Percentiles rank a stretch among this genome's conserved stretches.
These are phyloP conservation scores for Perccottus glenii DNA, from an alignment of 2,113 vertebrate species.

Conservation along the genomic window DNA sequence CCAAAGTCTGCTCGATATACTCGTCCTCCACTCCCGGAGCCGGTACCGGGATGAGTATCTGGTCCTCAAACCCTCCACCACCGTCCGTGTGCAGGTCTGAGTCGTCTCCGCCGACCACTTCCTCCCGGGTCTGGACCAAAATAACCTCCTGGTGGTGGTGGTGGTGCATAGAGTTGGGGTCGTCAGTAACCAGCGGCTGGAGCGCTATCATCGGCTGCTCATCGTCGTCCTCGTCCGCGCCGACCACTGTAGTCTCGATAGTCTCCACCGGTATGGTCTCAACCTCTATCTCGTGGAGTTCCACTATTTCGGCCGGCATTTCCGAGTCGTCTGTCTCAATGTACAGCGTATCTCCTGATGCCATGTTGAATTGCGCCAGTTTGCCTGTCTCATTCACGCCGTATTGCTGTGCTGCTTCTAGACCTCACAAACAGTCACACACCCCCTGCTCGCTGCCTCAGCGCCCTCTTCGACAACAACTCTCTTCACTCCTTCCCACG, in stretches of 20 bases:
- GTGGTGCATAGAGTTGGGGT: slow-evolving; percentile 87
- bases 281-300: slow-evolving; percentile 97
- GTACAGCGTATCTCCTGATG: slow-evolving; percentile 96
- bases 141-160: slow-evolving; percentile 98
- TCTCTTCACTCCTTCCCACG: slow-evolving; percentile 83
- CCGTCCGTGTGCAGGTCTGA: slow-evolving; percentile 91
- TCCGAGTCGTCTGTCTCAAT: slow-evolving; percentile 96
- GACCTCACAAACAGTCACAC: slow-evolving; percentile 58
- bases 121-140: slow-evolving; percentile 96
- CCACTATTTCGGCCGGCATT: slow-evolving; percentile 98
- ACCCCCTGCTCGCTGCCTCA: slow-evolving; percentile 70
- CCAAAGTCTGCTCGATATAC: slow-evolving; percentile 95
- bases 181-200: slow-evolving; percentile 92
- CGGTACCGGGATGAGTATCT: slow-evolving; percentile 96
- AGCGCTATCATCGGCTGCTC: slow-evolving; percentile 96
- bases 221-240: slow-evolving; percentile 87
- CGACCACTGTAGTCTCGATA: slow-evolving; percentile 96
- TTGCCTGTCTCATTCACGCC: slow-evolving; percentile 76
- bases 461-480: slow-evolving; percentile 86
- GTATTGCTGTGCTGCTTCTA: slow-evolving; percentile 54
- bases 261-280: slow-evolving; percentile 98
- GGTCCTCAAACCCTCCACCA: slow-evolving; percentile 88
- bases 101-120: slow-evolving; percentile 96
- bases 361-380: slow-evolving; percentile 87
- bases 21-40: slow-evolving; percentile 92